Conservation (phyloP, 2,797 vertebrate species). For the Acomys russatus region DNA sequence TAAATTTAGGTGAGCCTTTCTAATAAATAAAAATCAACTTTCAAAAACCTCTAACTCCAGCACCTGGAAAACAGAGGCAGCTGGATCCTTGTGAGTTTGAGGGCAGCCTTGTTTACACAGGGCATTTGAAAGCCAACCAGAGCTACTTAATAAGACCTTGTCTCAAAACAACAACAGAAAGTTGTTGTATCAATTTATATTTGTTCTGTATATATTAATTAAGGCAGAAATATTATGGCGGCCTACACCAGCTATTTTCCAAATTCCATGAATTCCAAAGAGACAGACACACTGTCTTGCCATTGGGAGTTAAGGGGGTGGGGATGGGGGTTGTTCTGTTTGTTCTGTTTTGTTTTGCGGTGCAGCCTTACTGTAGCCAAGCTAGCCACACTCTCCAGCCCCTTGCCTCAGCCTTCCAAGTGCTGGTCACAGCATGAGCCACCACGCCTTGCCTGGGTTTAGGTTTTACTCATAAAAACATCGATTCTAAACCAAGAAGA, state of each 20-base stretch:
- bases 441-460: background rate
- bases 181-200: too few relatives aligned
- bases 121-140: too few relatives aligned
- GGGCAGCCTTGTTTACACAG: too few relatives aligned
- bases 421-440: background rate
- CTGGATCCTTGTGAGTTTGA: too few relatives aligned
- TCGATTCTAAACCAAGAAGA: background rate
- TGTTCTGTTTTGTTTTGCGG: background rate
- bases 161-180: too few relatives aligned
- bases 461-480: slow-evolving; percentile 1
- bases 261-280: background rate
- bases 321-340: too few relatives aligned
- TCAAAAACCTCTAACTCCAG: background rate
- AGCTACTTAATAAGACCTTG: background rate
- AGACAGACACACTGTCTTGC: background rate
- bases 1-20: background rate
- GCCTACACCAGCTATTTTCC: background rate
- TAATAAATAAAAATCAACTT: slow-evolving; percentile 9
- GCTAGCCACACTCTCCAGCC: too few relatives aligned
- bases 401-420: background rate
- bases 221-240: too few relatives aligned
- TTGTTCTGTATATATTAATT: too few relatives aligned
- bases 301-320: background rate
- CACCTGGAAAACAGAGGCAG: too few relatives aligned
- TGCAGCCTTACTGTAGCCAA: background rate